phyloP scores from a whole-genome alignment of 2,888 invertebrate species.

The Eilema griseolum region DNA sequence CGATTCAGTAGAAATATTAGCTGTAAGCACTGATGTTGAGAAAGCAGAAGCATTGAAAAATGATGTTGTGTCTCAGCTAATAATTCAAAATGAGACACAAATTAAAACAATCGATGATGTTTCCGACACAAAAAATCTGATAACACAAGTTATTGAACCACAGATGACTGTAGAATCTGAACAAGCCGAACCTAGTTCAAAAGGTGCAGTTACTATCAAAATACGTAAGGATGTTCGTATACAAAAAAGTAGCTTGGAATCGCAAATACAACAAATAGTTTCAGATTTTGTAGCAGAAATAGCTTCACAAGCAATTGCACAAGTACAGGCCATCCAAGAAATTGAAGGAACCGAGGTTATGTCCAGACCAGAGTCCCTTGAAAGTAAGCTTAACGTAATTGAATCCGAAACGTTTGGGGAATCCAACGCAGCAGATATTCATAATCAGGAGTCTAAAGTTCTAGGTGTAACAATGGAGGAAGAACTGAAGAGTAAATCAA shows the following conservation, averaged over 20 bases:
- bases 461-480: not conserved
- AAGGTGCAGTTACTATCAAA: not conserved
- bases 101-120: not conserved
- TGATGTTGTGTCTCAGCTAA: not conserved
- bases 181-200: conserved; percentile 6
- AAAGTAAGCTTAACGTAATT: not conserved
- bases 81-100: not conserved
- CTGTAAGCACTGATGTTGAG: not conserved
- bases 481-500: not conserved
- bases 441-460: not conserved
- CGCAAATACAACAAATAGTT: conserved; percentile 33
- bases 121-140: not conserved
- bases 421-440: not conserved
- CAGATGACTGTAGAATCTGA: too few species aligned
- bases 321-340: conserved; percentile 25
- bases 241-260: conserved; percentile 26
- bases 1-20: not conserved
- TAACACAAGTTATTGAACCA: not conserved
- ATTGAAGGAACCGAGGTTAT: not conserved
- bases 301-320: conserved; percentile 29
- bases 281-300: conserved; percentile 37
- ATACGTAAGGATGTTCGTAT: conserved; percentile 19
- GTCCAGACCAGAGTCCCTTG: not conserved
- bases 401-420: not conserved
- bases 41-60: conserved; percentile 1